phyloP scores from a whole-genome alignment of 2,113 vertebrate species.

The Triplophysa tibetana region DNA sequence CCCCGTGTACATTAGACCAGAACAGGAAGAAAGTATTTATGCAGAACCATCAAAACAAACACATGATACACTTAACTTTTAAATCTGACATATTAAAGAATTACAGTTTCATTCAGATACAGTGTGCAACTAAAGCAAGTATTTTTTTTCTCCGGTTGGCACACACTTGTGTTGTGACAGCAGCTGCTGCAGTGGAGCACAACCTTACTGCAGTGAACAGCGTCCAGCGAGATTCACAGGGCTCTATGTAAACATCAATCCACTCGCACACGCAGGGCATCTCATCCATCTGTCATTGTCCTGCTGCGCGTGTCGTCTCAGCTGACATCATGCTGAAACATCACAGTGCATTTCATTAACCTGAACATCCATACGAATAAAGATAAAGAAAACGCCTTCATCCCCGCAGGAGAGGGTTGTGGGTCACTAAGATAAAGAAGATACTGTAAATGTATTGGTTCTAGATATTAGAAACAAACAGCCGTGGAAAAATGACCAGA shows the following conservation, averaged over 20 bases:
- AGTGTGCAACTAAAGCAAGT: background rate
- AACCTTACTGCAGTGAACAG: background rate
- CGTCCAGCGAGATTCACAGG: constrained; percentile 18
- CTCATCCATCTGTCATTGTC: constrained; percentile 28
- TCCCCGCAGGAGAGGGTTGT: background rate
- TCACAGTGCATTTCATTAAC: constrained; percentile 34
- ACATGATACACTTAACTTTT: background rate
- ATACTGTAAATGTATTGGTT: background rate
- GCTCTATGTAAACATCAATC: constrained; percentile 28
- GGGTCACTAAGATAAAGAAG: background rate
- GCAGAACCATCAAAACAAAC: background rate
- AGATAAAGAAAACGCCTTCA: background rate
- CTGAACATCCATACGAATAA: background rate
- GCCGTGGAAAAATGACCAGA: too few species aligned
- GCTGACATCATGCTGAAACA: constrained; percentile 30
- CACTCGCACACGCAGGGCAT: constrained; percentile 3
- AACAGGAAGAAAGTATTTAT: background rate
- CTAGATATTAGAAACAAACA: background rate
- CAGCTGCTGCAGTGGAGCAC: constrained; percentile 19
- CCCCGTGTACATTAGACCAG: background rate
- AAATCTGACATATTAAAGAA: background rate
- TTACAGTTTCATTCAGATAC: background rate
- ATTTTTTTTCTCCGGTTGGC: background rate
- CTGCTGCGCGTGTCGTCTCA: constrained; percentile 18
- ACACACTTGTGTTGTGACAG: constrained; percentile 22